These are phyloP conservation scores for Pholis gunnellus DNA, from an alignment of 2,113 vertebrate genomes.

Conservation along the genomic window DNA sequence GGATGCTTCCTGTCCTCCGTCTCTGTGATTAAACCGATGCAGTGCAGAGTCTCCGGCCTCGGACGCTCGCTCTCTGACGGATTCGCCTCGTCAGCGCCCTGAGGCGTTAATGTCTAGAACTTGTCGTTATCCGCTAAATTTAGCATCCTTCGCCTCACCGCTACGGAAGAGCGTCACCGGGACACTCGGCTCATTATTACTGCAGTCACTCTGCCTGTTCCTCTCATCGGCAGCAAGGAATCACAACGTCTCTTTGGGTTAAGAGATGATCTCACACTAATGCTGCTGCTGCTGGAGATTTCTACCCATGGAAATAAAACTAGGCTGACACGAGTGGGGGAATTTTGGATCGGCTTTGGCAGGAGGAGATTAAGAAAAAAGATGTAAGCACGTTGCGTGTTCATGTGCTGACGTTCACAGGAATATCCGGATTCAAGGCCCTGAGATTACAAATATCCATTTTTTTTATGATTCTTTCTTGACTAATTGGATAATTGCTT, in stretches of 20 bases:
- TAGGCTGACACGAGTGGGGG: background rate
- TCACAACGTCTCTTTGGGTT: background rate
- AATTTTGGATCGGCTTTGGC: background rate
- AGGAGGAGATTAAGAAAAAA: background rate
- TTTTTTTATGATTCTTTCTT: background rate
- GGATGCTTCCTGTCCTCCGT: background rate
- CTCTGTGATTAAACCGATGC: background rate
- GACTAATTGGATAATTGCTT: too few relatives aligned
- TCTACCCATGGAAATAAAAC: background rate
- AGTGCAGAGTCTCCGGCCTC: conserved; percentile 16
- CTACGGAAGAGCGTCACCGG: background rate
- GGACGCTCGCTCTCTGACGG: conserved; percentile 20
- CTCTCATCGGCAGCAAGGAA: background rate
- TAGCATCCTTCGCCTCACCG: background rate
- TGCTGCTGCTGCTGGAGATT: background rate
- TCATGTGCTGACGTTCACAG: background rate
- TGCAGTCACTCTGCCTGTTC: background rate
- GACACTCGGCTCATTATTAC: background rate
- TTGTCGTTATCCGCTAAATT: background rate
- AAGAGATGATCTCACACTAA: background rate
- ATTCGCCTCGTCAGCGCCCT: conserved; percentile 2
- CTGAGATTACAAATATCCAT: background rate
- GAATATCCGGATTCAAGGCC: background rate
- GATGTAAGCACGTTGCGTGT: background rate
- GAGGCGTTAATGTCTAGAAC: background rate